phyloP scores from a whole-genome alignment of 30 jellyfish, hydroid and myxozoan genomes.

The Calvadosia cruxmelitensis region DNA sequence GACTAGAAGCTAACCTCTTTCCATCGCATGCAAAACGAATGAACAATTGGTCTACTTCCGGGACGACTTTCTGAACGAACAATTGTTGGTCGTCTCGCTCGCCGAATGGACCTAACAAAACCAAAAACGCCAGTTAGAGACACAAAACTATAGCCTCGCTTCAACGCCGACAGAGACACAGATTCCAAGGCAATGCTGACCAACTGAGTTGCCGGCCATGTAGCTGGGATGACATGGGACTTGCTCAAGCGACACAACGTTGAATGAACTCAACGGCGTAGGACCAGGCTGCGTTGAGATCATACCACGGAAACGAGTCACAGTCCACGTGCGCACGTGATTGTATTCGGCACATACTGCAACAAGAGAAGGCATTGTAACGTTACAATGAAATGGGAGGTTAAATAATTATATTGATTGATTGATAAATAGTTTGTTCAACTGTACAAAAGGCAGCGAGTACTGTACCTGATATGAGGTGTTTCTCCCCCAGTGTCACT shows the following conservation, averaged over 20 bases:
- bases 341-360: conserved; percentile 83
- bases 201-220: conserved; percentile 36
- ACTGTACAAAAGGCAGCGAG: conserved; percentile 2
- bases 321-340: conserved; percentile 99
- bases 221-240: conserved; percentile 36
- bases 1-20: conserved; percentile 29
- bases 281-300: conserved; percentile 99
- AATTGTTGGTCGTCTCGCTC: conserved; percentile 94
- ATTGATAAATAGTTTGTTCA: neutral
- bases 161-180: neutral
- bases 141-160: neutral
- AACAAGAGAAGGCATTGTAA: too few relatives aligned
- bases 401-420: too few relatives aligned
- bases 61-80: conserved; percentile 94
- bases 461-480: conserved; percentile 88
- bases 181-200: conserved; percentile 18
- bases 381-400: too few relatives aligned
- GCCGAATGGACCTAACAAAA: conserved; percentile 86
- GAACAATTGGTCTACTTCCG: conserved; percentile 89
- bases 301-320: conserved; percentile 97
- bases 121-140: too few relatives aligned
- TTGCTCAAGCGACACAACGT: conserved; percentile 73
- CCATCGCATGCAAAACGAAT: conserved; percentile 87
- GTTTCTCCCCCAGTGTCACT: conserved; percentile 87
- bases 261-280: conserved; percentile 86